Evolutionary conservation across 2,888 invertebrate species (phyloP), one percentile per base, ranked within the genome.

Genomic region (Cybosia mesomella): DNA sequence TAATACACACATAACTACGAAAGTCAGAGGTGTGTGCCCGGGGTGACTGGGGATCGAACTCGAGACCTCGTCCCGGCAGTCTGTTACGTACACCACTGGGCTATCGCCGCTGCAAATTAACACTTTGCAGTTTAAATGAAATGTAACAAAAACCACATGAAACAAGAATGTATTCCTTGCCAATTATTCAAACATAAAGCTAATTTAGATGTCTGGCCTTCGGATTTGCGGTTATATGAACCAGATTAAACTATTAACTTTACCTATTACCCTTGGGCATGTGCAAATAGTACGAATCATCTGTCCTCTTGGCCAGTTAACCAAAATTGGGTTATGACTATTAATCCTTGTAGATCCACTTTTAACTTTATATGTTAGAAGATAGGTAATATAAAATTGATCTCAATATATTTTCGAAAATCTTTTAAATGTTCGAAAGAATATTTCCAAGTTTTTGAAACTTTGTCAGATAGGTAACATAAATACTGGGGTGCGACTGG

Each of bases 211-310:
- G 80, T 82, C 84, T 85, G 82, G 77, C 69, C 73, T 64, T 32
- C 64, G 73, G 83, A 81, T 85, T 82, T 78, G 73, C 68, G 69
- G 71, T 70, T 74, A 70, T 68, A 65, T 69, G 71, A 62, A 83
- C 83, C 78, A 78, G 79, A 83, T 83, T 82, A 77, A 82, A 80
- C 74, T 76, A 75, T 74, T 77, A 81, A 79, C 70, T 68, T 72
- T 67, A 70, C 72, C 66, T 75, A 78, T 78, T 75, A 81, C 68
- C 64, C 68, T 64, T 75, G 68, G 67, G 39, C 67, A 49, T 58
- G 66, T 59, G 65, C 62, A 71, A 78, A 75, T 78, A 70, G 66
- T 74, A 64, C 61, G 71, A 77, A 69, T 80, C 66, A 68, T 70
- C 71, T 77, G 69, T 73, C 80, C 77, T 5, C 58, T 53, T 63